phyloP scores from a whole-genome alignment of 1,140 invertebrate genomes.

The Drosophila arawakana region DNA sequence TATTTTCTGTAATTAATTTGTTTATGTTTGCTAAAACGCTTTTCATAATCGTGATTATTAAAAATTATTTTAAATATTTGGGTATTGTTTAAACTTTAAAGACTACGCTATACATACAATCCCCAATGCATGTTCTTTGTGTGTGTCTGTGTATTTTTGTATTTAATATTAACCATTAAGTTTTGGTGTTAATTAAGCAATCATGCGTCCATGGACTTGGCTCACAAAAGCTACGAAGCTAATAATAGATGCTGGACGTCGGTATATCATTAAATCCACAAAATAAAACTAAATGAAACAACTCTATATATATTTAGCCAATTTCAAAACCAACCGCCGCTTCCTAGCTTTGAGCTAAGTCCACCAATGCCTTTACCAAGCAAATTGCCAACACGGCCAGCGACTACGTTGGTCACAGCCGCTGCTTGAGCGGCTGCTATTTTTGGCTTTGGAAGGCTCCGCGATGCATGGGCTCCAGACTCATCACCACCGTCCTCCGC shows the following conservation, averaged over 20 bases:
- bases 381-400: slow-evolving; percentile 91
- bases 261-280: not conserved
- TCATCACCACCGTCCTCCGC: slow-evolving; percentile 87
- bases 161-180: not conserved
- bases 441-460: slow-evolving; percentile 81
- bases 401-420: slow-evolving; percentile 89
- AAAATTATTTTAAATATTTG: slow-evolving; percentile 3
- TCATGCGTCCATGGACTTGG: slow-evolving; percentile 42
- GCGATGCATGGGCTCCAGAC: slow-evolving; percentile 85
- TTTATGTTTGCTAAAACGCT: not conserved
- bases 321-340: slow-evolving; percentile 88
- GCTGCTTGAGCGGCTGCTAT: slow-evolving; percentile 75
- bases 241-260: slow-evolving; percentile 12
- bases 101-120: slow-evolving; percentile 11
- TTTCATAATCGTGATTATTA: not conserved
- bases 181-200: slow-evolving; percentile 6
- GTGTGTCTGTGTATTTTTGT: not conserved
- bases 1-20: not conserved
- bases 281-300: too few species aligned
- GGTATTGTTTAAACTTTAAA: slow-evolving; percentile 1
- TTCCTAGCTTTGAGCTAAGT: slow-evolving; percentile 91
- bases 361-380: slow-evolving; percentile 92
- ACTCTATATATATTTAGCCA: not conserved
- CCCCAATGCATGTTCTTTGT: not conserved
- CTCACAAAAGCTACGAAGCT: slow-evolving; percentile 47